phyloP scores from a whole-genome alignment of 2,888 invertebrate species.

The Meta bourneti region DNA sequence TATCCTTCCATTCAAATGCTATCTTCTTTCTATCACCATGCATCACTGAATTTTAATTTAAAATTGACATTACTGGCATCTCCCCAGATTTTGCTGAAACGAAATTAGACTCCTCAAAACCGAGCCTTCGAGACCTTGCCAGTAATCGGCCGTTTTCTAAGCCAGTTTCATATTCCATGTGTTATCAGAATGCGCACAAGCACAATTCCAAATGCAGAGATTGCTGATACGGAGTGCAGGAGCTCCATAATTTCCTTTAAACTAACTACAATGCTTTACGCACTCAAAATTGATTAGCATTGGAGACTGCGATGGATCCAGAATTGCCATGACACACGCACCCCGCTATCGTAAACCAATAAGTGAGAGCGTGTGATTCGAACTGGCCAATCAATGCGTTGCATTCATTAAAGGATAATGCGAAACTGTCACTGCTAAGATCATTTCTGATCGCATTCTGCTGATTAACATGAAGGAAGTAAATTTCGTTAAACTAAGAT shows the following conservation, averaged over 20 bases:
- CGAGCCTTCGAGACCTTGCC: no score
- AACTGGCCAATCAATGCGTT: conserved; percentile 64
- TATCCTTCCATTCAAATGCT: no score
- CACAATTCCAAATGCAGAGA: background rate
- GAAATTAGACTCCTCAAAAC: no score
- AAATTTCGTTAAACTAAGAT: conserved; percentile 39
- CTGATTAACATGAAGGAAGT: conserved; percentile 44
- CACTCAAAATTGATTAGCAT: conserved; percentile 69
- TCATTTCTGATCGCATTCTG: conserved; percentile 57
- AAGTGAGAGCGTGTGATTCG: conserved; percentile 65
- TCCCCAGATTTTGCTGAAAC: no score
- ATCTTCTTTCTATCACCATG: no score
- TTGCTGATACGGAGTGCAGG: conserved; percentile 3
- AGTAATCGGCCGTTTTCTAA: background rate
- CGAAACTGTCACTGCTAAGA: conserved; percentile 67
- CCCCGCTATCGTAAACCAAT: conserved; percentile 70
- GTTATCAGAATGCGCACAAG: background rate
- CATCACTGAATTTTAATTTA: no score
- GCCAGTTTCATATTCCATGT: background rate
- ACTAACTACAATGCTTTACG: conserved; percentile 57
- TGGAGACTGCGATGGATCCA: conserved; percentile 49
- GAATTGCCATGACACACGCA: conserved; percentile 62
- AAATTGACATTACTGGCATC: no score
- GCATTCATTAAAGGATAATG: conserved; percentile 70
- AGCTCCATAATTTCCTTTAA: conserved; percentile 59